Conservation (phyloP, 1,140 invertebrate species). For the Philotrypesis tridentata region DNA sequence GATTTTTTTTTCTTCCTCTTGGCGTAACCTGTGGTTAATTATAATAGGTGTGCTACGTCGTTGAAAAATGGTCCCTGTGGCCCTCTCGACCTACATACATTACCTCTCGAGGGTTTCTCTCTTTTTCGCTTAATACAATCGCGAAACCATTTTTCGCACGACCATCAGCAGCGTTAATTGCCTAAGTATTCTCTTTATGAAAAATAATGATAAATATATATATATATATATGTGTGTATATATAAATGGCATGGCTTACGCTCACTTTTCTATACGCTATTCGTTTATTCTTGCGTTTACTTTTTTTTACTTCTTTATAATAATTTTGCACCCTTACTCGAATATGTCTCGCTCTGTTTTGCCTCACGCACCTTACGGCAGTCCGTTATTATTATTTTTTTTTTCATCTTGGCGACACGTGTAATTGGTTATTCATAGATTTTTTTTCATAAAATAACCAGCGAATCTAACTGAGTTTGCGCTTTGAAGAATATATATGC, state of each 20-base stretch:
- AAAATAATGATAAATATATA: slow-evolving; percentile 44
- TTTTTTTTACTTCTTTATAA: slow-evolving; percentile 24
- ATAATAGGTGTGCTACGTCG: slow-evolving; percentile 25
- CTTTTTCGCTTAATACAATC: slow-evolving; percentile 4
- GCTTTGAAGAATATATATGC: slow-evolving; percentile 47
- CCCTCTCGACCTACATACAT: slow-evolving; percentile 4
- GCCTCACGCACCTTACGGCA: too few relatives aligned
- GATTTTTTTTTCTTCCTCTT: neutral
- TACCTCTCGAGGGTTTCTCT: neutral
- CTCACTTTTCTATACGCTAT: slow-evolving; percentile 36
- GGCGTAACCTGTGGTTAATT: neutral
- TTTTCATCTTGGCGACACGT: slow-evolving; percentile 1
- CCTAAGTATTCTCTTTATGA: slow-evolving; percentile 44
- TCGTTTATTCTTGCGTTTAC: slow-evolving; percentile 19
- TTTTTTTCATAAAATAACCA: neutral
- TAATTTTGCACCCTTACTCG: neutral
- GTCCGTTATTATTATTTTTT: neutral
- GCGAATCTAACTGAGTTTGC: slow-evolving; percentile 38
- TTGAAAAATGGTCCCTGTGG: slow-evolving; percentile 18
- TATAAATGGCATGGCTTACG: slow-evolving; percentile 43
- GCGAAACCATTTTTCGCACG: slow-evolving; percentile 16
- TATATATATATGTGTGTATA: neutral
- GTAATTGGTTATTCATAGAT: neutral
- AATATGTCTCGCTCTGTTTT: neutral
- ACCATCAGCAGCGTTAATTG: slow-evolving; percentile 32